Evolutionary conservation across 2,113 vertebrate species (phyloP).

Genomic region (Xyliphius kryptos): DNA sequence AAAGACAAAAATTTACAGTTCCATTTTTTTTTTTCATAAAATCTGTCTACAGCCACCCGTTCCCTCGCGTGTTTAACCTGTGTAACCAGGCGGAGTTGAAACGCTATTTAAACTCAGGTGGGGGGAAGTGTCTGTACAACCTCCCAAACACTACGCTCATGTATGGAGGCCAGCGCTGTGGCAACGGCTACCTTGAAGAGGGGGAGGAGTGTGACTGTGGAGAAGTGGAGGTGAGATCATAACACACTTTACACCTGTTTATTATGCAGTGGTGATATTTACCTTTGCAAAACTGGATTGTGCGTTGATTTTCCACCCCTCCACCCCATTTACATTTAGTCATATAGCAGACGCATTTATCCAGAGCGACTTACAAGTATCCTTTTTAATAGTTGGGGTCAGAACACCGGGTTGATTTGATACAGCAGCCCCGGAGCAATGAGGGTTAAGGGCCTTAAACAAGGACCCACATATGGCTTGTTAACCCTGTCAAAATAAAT

Average conservation of each 20-base stretch:
- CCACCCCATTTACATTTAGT: not conserved
- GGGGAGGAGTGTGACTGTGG: conserved; percentile 97
- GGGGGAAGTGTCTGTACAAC: conserved; percentile 94
- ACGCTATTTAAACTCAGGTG: conserved; percentile 83
- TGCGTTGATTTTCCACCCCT: too few relatives aligned
- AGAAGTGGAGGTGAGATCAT: conserved; percentile 76
- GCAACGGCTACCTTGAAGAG: conserved; percentile 94
- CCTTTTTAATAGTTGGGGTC: too few relatives aligned
- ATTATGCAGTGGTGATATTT: not conserved
- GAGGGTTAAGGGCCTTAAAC: too few relatives aligned
- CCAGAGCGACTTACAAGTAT: too few relatives aligned
- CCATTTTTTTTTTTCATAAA: too few relatives aligned
- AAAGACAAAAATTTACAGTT: too few relatives aligned
- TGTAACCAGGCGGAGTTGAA: conserved; percentile 85
- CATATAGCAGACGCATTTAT: too few relatives aligned
- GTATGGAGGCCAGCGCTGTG: conserved; percentile 86
- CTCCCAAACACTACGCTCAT: conserved; percentile 81
- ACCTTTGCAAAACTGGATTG: not conserved
- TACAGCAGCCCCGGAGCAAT: too few relatives aligned
- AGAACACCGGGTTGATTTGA: too few relatives aligned
- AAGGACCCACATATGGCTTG: too few relatives aligned
- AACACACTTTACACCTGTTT: not conserved
- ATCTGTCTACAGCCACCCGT: conserved; percentile 72
- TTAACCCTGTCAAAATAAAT: too few relatives aligned
- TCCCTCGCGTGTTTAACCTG: conserved; percentile 83